Percentiles rank a stretch among this genome's conserved stretches.
Evolutionary conservation across 2,113 vertebrate species (phyloP).

Genomic region (Phalacrocorax brasilianus): DNA sequence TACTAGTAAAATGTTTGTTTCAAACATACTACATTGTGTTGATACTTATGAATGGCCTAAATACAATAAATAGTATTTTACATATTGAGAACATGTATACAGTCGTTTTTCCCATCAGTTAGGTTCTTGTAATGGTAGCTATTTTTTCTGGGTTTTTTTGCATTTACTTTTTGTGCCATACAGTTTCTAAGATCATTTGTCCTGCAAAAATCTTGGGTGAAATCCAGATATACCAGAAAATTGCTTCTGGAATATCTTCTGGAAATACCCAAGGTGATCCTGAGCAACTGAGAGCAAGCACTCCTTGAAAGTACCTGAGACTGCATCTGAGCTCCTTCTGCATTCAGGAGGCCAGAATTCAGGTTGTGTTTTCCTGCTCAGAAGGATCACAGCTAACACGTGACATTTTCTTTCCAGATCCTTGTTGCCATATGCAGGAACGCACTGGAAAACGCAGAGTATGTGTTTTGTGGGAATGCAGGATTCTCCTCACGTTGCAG

Average conservation of each 20-base stretch:
- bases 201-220: neutral
- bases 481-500: neutral
- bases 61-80: conserved; percentile 79
- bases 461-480: neutral
- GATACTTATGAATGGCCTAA: conserved; percentile 47
- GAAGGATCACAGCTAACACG: neutral
- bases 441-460: neutral
- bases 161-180: neutral
- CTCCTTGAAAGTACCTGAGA: neutral
- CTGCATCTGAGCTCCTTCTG: neutral
- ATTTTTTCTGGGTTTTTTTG: neutral
- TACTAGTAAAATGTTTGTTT: conserved; percentile 60
- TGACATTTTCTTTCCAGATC: neutral
- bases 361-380: neutral
- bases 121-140: neutral
- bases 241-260: neutral
- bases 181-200: neutral
- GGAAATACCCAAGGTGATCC: neutral
- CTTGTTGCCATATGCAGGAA: neutral
- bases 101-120: neutral
- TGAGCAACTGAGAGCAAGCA: neutral
- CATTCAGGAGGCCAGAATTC: neutral
- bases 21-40: conserved; percentile 46
- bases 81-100: conserved; percentile 41
- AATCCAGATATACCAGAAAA: neutral